A percentile compares a stretch with the other conserved stretches of the same genome.
phyloP scores from a whole-genome alignment of 2,113 vertebrate species.

The Galemys pyrenaicus region DNA sequence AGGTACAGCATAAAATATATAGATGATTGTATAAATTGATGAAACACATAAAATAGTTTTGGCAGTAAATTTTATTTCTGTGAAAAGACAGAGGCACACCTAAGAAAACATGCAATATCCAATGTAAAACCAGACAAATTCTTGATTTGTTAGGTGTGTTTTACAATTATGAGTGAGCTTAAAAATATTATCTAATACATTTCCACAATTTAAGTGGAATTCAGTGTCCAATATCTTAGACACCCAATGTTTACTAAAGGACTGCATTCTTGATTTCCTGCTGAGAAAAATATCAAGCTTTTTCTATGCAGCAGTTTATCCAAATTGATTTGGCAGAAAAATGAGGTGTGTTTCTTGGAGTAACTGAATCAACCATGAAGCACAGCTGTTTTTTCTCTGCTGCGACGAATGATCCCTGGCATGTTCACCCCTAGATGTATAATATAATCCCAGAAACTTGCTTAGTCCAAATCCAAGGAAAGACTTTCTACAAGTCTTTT shows the following conservation, averaged over 20 bases:
- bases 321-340: neutral
- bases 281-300: neutral
- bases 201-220: neutral
- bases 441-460: neutral
- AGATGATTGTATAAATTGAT: neutral
- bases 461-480: neutral
- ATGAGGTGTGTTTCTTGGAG: slow-evolving; percentile 26
- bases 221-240: neutral
- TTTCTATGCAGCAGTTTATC: neutral
- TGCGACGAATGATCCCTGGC: neutral
- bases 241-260: neutral
- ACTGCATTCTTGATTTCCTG: neutral
- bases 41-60: neutral
- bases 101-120: neutral
- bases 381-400: slow-evolving; percentile 25
- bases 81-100: neutral
- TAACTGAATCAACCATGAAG: neutral
- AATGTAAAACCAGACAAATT: neutral
- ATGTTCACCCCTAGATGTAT: neutral
- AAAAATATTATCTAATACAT: neutral
- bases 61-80: neutral
- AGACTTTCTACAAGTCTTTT: neutral
- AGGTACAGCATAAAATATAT: neutral
- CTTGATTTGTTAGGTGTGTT: neutral
- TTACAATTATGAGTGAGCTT: neutral